Evolutionary conservation across 2,888 invertebrate species (phyloP), one percentile per base, ranked within the genome.

Genomic region (Chironomus riparius): DNA sequence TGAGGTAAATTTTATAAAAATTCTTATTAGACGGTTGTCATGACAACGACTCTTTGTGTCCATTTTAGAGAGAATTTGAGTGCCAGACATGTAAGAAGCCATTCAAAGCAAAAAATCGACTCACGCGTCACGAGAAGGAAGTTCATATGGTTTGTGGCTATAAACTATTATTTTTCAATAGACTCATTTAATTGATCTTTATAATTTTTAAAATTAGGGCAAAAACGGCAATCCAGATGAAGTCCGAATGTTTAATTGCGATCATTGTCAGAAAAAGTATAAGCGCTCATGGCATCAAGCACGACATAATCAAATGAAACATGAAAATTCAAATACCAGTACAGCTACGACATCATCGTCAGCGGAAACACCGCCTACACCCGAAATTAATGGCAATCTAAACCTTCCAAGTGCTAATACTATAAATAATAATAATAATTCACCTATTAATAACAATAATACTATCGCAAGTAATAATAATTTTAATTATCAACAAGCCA

Each of bases 231-330:
- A 74, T 68, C 47, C 74, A 10, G 74, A 74, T 47, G 69, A 76
- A 21, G 56, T 18, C 28, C 76, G 76, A 18, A 50, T 69, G 28
- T 69, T 21, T 38, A 76, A 76, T 50, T 76, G 76, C 24, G 76
- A 76, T 28, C 69, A 69, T 56, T 76, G 76, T 18, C 76, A 68
- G 50, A 69, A 76, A n/a, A 76, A 76, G 48, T 76, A 69, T n/a
- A 76, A 76, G 10, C 48, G 76, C 5, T 56, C 76, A n/a, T 76
- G 76, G 76, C 76, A 76, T 76, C 76, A 69, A 50, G 38, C 69
- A 3, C 48, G 76, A n/a, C 76, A 76, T 28, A 69, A 47, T 68
- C 76, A 76, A 61, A 76, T 76, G 76, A 76, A 69, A 18, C 76
- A 76, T 56, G 76, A 69, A 13, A 69, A 76, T 69, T 69, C 50